Conservation (phyloP, 1,140 invertebrate species). For the Hypothenemus hampei region DNA sequence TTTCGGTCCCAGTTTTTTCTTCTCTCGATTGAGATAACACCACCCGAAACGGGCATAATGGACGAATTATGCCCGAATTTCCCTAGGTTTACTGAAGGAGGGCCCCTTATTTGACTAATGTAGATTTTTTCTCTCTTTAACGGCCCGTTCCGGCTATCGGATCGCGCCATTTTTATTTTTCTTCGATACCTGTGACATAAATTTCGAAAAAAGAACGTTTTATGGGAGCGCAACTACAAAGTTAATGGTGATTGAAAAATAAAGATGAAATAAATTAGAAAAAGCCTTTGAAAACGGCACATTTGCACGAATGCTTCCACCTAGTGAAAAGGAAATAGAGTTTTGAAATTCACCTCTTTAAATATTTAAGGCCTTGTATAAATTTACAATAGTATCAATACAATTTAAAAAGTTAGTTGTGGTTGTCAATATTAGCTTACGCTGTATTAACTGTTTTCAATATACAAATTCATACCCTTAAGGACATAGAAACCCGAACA, state of each 20-base stretch:
- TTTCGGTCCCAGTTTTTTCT: constrained; percentile 8
- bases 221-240: constrained; percentile 19
- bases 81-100: not conserved
- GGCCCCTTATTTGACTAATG: not conserved
- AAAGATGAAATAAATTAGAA: constrained; percentile 27
- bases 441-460: too few relatives aligned
- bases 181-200: constrained; percentile 10
- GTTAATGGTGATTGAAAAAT: constrained; percentile 28
- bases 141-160: constrained; percentile 6
- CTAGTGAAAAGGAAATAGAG: too few relatives aligned
- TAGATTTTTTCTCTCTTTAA: not conserved
- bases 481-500: too few relatives aligned
- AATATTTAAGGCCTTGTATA: too few relatives aligned
- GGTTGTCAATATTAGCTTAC: too few relatives aligned
- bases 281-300: constrained; percentile 10
- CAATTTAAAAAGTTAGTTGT: too few relatives aligned
- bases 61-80: not conserved
- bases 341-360: too few relatives aligned
- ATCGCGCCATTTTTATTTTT: constrained; percentile 8
- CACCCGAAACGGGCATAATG: constrained; percentile 8
- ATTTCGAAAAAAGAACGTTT: constrained; percentile 22
- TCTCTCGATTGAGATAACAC: constrained; percentile 9
- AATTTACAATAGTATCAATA: too few relatives aligned
- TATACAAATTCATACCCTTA: too few relatives aligned
- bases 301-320: constrained; percentile 15